A percentile compares a stretch with the other conserved stretches of the same genome.
phyloP scores from a whole-genome alignment of 64 coral and sea anemone genomes.

The Stylophora pistillata region DNA sequence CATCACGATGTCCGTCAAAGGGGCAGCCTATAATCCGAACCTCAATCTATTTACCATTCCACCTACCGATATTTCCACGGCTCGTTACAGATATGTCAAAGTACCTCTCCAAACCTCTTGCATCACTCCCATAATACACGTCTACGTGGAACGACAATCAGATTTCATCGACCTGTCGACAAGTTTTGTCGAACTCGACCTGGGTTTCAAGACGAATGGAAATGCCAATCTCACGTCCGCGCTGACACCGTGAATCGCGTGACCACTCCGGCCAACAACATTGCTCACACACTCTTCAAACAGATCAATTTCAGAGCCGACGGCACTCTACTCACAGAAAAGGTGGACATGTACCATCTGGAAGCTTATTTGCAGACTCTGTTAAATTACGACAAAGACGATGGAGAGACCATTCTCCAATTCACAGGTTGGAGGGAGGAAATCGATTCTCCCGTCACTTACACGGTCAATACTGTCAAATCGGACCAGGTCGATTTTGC shows the following conservation, averaged over 20 bases:
- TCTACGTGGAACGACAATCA: neutral
- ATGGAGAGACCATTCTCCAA: slow-evolving; percentile 10
- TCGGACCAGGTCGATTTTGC: too few species aligned
- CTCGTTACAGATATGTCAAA: neutral
- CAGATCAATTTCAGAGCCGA: neutral
- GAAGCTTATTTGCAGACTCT: neutral
- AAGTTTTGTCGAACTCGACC: neutral
- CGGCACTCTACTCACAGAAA: slow-evolving; percentile 17
- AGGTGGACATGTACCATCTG: neutral
- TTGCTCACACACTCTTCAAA: neutral
- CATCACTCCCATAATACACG: neutral
- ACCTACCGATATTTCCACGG: neutral
- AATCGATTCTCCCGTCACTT: neutral
- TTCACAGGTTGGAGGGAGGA: neutral
- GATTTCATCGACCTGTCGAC: neutral
- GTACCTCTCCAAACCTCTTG: neutral
- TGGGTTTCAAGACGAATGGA: neutral
- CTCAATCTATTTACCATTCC: neutral
- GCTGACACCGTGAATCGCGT: neutral
- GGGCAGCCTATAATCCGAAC: neutral
- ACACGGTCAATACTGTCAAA: too few species aligned
- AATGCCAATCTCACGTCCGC: neutral
- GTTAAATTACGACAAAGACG: slow-evolving; percentile 3
- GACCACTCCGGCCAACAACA: neutral
- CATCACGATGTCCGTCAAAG: neutral